Evolutionary conservation across 2,888 invertebrate species (phyloP).

Genomic region (Torymus texanus): DNA sequence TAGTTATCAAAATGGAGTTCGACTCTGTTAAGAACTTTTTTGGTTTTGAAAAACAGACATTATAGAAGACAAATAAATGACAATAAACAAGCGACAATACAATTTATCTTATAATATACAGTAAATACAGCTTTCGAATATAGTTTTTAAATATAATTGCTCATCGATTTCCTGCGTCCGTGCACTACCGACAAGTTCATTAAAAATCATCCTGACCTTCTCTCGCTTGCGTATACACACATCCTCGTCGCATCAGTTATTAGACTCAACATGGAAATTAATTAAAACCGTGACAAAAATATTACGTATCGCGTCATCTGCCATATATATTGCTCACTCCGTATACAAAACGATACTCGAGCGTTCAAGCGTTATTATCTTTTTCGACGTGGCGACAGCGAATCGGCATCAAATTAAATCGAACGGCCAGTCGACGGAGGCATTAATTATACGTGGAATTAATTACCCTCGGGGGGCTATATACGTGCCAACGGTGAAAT

Average conservation of each 20-base stretch:
- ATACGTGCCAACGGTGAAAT: slow-evolving; percentile 1
- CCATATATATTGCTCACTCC: no score
- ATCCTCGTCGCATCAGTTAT: neutral
- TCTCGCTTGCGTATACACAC: neutral
- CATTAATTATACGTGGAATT: slow-evolving; percentile 58
- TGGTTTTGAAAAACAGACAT: neutral
- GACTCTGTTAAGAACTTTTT: no score
- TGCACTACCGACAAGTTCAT: slow-evolving; percentile 1
- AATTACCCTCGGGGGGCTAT: slow-evolving; percentile 48
- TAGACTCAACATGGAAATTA: slow-evolving; percentile 15
- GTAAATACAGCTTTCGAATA: no score
- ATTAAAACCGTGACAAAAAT: slow-evolving; percentile 29
- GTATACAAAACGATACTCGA: neutral
- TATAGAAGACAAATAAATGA: no score
- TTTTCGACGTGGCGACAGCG: slow-evolving; percentile 15
- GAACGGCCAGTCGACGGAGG: slow-evolving; percentile 45
- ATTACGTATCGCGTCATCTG: no score
- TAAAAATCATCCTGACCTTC: neutral
- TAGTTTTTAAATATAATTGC: no score
- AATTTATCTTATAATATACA: no score
- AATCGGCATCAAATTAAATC: slow-evolving; percentile 57
- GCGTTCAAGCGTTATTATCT: slow-evolving; percentile 1
- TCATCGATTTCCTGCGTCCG: neutral
- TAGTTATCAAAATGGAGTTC: no score
- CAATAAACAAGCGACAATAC: no score